Percentiles rank a stretch among this genome's conserved stretches.
phyloP scores from a whole-genome alignment of 2,797 vertebrate genomes.

The Trachops cirrhosus region DNA sequence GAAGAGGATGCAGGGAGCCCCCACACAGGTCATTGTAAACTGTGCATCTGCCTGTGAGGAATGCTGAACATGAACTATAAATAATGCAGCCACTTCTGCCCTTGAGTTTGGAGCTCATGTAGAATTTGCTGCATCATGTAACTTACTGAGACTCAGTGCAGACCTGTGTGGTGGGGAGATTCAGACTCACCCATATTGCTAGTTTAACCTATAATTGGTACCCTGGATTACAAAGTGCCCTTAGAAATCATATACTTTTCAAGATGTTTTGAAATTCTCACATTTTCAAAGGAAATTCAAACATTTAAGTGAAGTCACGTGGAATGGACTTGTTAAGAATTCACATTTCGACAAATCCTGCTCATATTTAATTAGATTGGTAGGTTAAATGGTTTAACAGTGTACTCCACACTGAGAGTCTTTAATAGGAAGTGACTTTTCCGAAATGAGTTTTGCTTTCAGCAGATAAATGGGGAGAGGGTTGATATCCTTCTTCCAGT shows the following conservation, averaged over 20 bases:
- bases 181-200: background rate
- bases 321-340: background rate
- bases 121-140: background rate
- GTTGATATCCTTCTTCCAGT: background rate
- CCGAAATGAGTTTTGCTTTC: background rate
- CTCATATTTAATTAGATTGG: background rate
- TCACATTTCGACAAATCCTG: background rate
- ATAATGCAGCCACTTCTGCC: conserved; percentile 25
- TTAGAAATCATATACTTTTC: background rate
- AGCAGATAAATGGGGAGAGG: background rate
- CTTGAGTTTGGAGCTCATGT: background rate
- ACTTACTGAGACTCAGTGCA: background rate
- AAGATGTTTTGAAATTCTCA: background rate
- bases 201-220: background rate
- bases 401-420: background rate
- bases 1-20: background rate
- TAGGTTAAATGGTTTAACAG: background rate
- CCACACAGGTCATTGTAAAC: background rate
- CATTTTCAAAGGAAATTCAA: background rate
- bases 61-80: background rate
- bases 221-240: background rate
- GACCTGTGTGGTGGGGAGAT: background rate
- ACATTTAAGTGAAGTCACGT: background rate
- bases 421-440: background rate
- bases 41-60: background rate